Percentiles rank a stretch among this genome's conserved stretches.
Conservation (phyloP, 2,888 invertebrate genomes). For the Diarsia mendica region DNA sequence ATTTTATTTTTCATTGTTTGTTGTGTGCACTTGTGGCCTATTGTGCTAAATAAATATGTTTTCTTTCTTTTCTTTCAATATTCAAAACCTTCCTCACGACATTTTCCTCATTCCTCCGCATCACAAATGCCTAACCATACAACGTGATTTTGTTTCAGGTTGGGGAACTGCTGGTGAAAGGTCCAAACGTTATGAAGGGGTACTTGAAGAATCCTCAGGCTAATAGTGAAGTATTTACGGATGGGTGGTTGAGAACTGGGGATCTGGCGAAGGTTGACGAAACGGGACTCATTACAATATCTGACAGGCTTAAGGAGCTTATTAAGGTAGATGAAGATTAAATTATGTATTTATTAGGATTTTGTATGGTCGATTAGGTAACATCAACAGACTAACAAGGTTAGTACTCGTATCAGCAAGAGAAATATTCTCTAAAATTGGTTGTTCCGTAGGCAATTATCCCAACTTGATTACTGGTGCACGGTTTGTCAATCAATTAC, state of each 20-base stretch:
- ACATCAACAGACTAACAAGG: background rate
- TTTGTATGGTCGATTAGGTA: background rate
- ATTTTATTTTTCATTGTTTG: too few relatives aligned
- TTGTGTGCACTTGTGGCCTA: too few relatives aligned
- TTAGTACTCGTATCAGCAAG: too few relatives aligned
- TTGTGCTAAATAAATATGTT: too few relatives aligned
- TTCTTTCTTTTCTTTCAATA: too few relatives aligned
- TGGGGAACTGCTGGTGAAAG: slow-evolving; percentile 94
- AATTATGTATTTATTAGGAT: background rate
- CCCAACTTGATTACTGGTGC: background rate
- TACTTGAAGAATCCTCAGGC: slow-evolving; percentile 94
- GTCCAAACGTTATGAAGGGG: slow-evolving; percentile 95
- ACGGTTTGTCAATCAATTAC: background rate
- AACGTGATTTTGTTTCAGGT: slow-evolving; percentile 72
- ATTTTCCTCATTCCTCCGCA: too few relatives aligned
- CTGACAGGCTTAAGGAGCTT: slow-evolving; percentile 94
- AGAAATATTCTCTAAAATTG: background rate
- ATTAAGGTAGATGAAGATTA: slow-evolving; percentile 91
- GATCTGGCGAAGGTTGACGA: slow-evolving; percentile 93
- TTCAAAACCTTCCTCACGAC: too few relatives aligned
- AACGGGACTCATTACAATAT: slow-evolving; percentile 92
- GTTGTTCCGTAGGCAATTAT: background rate
- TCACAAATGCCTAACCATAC: rapidly evolving
- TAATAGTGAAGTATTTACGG: slow-evolving; percentile 92
- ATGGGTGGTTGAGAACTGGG: slow-evolving; percentile 94